Base-by-base conservation (phyloP, 2,888 invertebrate species). In the Agonopterix subpropinquella region DNA sequence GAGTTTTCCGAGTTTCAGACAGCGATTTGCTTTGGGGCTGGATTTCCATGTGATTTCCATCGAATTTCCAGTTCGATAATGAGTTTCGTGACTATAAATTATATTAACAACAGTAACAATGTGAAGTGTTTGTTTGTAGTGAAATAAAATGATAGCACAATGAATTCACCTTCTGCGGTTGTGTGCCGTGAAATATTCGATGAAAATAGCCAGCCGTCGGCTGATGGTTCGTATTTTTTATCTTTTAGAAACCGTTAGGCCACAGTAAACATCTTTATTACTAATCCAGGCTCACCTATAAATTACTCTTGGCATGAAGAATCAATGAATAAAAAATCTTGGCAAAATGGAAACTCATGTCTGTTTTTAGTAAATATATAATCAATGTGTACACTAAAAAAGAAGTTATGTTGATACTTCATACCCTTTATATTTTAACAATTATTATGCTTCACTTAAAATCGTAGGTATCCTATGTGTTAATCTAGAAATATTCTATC, bases 181-280 rank as follows among this genome's bases (percentile, higher is more conserved):
- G 92, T 94, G 67, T 95, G 95, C 80, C 92, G 94, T 81, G 95
- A 95, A 89, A 91, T 95, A 57, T 95, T 95, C 78, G 95, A 95
- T 81, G 95, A 95, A 82, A 91, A 92, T 67, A 95, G 94, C 72
- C 92, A 93, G 77, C 95, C 95, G 60, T 94, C 95, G 43, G 91
- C 92, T 63, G 94, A 95, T 88, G 95, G 95, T 95, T 86, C 80
- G 89, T 83, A 64, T 57, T 67, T 57, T 67, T 55, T 58, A 63
- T 64, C 10, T 39, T 39, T 39, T 39, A 39, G 10, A 39, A 10
- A 39, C 9, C 39, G n/a, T 39, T 39, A 10, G 2, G n/a, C 39
- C 39, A 9, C 10, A 39, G 5, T 39, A 39, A 39, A 39, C n/a
- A 39, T 39, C n/a, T 39, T 8, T 10, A n/a, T 39, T 28, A 28